Conservation (phyloP, 2,888 invertebrate species). For the Heliconius charithonia region DNA sequence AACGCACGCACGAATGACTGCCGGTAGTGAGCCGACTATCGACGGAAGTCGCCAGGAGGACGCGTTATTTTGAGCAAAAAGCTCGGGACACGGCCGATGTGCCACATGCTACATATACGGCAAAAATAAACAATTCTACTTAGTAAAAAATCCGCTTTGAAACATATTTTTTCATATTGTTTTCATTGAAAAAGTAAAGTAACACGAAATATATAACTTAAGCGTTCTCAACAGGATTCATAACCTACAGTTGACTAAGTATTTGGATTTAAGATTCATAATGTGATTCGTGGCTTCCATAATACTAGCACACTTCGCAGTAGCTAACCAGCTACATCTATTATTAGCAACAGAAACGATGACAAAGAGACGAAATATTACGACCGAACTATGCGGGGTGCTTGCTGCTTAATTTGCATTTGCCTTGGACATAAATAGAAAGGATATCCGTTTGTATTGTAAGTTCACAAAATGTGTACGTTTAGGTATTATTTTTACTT, state of each 20-base stretch:
- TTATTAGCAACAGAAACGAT: conserved; percentile 48
- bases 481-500: conserved; percentile 25
- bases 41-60: conserved; percentile 76
- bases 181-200: background rate
- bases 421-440: conserved; percentile 79
- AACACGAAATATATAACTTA: no score
- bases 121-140: conserved; percentile 10
- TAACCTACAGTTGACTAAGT: background rate
- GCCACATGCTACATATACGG: conserved; percentile 36
- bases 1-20: conserved; percentile 48
- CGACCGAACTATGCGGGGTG: conserved; percentile 61
- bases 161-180: background rate
- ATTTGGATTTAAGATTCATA: background rate
- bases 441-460: conserved; percentile 79
- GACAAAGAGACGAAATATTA: conserved; percentile 68
- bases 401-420: conserved; percentile 60
- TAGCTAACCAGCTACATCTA: conserved; percentile 21
- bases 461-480: conserved; percentile 30
- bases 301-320: conserved; percentile 4
- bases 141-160: background rate
- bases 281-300: background rate
- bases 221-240: background rate
- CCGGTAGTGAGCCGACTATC: conserved; percentile 60
- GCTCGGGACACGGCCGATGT: conserved; percentile 61
- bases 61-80: conserved; percentile 78